Conservation (phyloP, 2,113 vertebrate genomes). For the Protomyctophum bolini region DNA sequence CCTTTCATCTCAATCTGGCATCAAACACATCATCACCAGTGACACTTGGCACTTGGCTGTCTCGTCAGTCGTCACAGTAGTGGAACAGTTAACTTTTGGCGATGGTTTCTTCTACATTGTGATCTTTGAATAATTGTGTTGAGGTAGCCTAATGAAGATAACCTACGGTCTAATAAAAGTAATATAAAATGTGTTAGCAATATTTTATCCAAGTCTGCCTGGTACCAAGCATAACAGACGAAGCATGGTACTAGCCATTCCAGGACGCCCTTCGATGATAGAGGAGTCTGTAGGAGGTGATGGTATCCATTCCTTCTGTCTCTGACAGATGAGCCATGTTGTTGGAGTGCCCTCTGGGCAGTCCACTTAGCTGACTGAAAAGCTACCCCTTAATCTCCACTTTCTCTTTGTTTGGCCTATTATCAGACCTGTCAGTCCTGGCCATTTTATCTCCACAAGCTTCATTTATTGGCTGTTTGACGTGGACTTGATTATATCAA, state of each 20-base stretch:
- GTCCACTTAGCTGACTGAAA: conserved; percentile 73
- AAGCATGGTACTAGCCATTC: conserved; percentile 51
- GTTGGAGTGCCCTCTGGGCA: conserved; percentile 63
- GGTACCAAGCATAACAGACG: conserved; percentile 1
- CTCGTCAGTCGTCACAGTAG: neutral
- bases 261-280: conserved; percentile 30
- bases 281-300: conserved; percentile 42
- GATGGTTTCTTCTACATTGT: neutral
- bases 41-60: neutral
- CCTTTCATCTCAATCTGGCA: conserved; percentile 28
- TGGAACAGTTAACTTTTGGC: conserved; percentile 4
- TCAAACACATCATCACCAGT: conserved; percentile 10
- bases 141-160: neutral
- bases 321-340: conserved; percentile 74
- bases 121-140: conserved; percentile 7
- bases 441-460: conserved; percentile 68
- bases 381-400: conserved; percentile 76
- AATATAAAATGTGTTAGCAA: no score
- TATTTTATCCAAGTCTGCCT: neutral
- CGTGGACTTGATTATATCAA: conserved; percentile 73
- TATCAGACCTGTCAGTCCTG: conserved; percentile 72
- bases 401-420: conserved; percentile 76
- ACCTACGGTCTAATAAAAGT: neutral
- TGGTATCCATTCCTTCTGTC: conserved; percentile 59
- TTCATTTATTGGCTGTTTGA: conserved; percentile 69